Base-by-base conservation (phyloP, 1,140 invertebrate genomes). In the Ganaspis sp. region DNA sequence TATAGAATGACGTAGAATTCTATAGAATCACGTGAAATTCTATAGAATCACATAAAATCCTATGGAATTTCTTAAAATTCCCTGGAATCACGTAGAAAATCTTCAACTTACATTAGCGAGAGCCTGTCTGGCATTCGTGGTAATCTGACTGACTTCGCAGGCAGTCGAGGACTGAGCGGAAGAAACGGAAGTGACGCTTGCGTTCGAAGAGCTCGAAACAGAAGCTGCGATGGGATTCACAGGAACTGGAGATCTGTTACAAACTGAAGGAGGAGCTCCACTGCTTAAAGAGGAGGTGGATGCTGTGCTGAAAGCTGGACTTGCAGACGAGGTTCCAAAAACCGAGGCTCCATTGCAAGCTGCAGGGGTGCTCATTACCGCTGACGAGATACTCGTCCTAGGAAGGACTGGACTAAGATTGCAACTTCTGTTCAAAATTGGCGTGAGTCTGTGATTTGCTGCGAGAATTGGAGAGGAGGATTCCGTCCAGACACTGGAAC, bases 271-370 rank as follows among this genome's bases (percentile, higher is more conserved):
- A 45, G 91, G 86, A 49, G 90, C 76, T 70, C 88, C 79, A 75
- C 87, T 85, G 74, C 87, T 85, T 23, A 86, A 80, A 42, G 90
- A 88, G 3, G 90, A 91, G 4, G 91, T 89, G 19, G 91, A 89
- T 4, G 91, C 86, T 38, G 87, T 88, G n/a, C 88, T 90, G n/a
- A 91, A 90, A 19, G 86, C 88, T 64, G 90, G 86, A 83, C 89
- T 89, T 15, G 86, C 87, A 12, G 86, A 87, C 4, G 92, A 85
- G 4, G 92, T 87, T n/a, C 85, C 86, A 71, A 87, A 88, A 4
- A 87, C 81, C 12, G 83, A 78, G 29, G 81, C 78, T 2, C 83
- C 82, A 12, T 82, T 81, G 1, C 75, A 80, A 4, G 86, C 74
- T 45, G 85, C 83, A 8, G 86, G 84, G 4, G 86, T 86, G 72